Conservation (phyloP, 2,888 invertebrate species). For the Noctua janthe region DNA sequence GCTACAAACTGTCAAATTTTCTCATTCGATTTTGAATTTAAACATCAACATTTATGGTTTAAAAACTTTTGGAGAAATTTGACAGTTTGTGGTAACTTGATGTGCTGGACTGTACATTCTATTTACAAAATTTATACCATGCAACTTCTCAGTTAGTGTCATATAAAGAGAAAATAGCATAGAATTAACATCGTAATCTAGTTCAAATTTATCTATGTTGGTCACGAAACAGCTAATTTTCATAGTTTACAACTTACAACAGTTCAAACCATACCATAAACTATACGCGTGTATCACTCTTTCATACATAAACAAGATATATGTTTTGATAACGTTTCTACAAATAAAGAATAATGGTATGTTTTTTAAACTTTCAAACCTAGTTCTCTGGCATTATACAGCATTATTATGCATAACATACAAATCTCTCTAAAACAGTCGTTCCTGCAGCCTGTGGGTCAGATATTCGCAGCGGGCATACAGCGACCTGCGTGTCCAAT, state of each 20-base stretch:
- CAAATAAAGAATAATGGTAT: not conserved
- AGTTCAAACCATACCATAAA: constrained; percentile 18
- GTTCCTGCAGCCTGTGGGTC: too few relatives aligned
- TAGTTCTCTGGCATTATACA: not conserved
- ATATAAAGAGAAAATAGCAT: constrained; percentile 26
- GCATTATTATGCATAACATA: not conserved
- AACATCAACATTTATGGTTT: too few relatives aligned
- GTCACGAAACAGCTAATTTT: constrained; percentile 33
- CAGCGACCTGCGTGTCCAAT: too few relatives aligned
- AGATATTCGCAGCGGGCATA: too few relatives aligned
- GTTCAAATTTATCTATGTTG: constrained; percentile 42
- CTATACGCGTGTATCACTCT: not conserved
- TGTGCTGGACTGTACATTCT: not conserved
- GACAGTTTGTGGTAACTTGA: too few relatives aligned
- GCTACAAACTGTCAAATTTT: too few relatives aligned
- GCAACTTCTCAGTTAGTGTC: not conserved
- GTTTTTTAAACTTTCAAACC: not conserved
- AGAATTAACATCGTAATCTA: constrained; percentile 47
- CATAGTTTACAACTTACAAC: constrained; percentile 23
- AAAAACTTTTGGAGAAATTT: too few relatives aligned
- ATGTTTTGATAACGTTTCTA: constrained; percentile 22
- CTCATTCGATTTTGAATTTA: too few relatives aligned
- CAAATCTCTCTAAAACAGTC: not conserved
- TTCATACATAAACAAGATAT: constrained; percentile 11
- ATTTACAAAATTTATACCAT: not conserved